Evolutionary conservation across 2,888 invertebrate species (phyloP).

Genomic region (Orchestes rusci): DNA sequence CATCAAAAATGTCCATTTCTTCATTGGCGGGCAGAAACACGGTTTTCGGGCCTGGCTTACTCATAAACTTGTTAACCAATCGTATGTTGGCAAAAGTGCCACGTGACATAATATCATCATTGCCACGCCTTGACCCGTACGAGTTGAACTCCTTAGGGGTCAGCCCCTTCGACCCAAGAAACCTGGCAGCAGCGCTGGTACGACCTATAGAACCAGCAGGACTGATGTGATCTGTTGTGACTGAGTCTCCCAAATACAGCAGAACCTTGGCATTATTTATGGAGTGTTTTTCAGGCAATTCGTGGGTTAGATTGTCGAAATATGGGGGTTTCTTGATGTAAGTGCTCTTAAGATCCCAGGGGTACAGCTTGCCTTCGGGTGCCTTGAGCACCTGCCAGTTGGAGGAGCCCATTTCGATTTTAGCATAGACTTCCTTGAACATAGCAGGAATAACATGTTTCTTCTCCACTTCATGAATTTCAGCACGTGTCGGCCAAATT

Average conservation of each 20-base stretch:
- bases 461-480: slow-evolving; percentile 86
- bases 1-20: slow-evolving; percentile 92
- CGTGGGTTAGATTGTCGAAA: slow-evolving; percentile 62
- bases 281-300: slow-evolving; percentile 53
- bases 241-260: slow-evolving; percentile 87
- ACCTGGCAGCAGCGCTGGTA: slow-evolving; percentile 81
- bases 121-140: slow-evolving; percentile 94
- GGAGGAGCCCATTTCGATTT: slow-evolving; percentile 67
- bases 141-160: slow-evolving; percentile 96
- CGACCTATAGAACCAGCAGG: slow-evolving; percentile 96
- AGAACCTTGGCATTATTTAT: slow-evolving; percentile 74
- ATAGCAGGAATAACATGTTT: slow-evolving; percentile 89
- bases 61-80: slow-evolving; percentile 80
- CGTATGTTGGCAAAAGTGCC: slow-evolving; percentile 99
- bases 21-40: slow-evolving; percentile 82
- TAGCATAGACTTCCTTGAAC: slow-evolving; percentile 86
- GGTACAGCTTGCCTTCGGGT: slow-evolving; percentile 72
- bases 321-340: slow-evolving; percentile 97
- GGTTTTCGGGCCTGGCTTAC: slow-evolving; percentile 76
- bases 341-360: slow-evolving; percentile 85
- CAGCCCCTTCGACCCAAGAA: slow-evolving; percentile 55
- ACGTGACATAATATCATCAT: slow-evolving; percentile 95
- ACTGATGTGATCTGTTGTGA: slow-evolving; percentile 98
- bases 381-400: slow-evolving; percentile 80
- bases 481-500: slow-evolving; percentile 89